Conservation (phyloP, 2,113 vertebrate genomes). For the cat (Felis catus) region F.catus_Fca126_mat1.0 CM031420.1:34984001-34984500, state of each 20-base stretch:
- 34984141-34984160: too few relatives aligned
- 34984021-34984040: neutral
- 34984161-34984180: too few relatives aligned
- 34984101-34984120: constrained; percentile 13
- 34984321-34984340: too few relatives aligned
- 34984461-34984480: neutral
- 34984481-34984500: neutral
- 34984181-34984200: too few relatives aligned
- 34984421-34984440: neutral
- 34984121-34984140: neutral
- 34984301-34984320: too few relatives aligned
- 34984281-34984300: too few relatives aligned
- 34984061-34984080: neutral
- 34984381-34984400: neutral
- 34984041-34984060: neutral
- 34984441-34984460: neutral
- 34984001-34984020: neutral
- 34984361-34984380: neutral
- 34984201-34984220: too few relatives aligned
- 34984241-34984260: too few relatives aligned
- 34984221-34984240: too few relatives aligned
- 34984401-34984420: neutral
- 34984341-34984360: neutral
- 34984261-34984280: too few relatives aligned
- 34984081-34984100: neutral